phyloP scores from a whole-genome alignment of 2,888 invertebrate genomes.

The Cephus pulcher region DNA sequence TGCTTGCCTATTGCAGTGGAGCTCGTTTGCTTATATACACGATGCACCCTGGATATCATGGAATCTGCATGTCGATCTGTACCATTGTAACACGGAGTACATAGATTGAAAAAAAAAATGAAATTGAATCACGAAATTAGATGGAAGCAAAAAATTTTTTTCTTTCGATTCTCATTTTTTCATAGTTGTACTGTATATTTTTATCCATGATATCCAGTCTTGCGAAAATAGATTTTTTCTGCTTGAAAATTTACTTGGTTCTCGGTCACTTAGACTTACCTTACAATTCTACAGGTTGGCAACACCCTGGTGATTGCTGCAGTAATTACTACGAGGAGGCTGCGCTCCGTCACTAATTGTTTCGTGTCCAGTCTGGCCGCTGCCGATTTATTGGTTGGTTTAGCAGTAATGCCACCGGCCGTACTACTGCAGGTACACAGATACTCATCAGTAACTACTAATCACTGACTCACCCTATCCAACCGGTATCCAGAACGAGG shows the following conservation, averaged over 20 bases:
- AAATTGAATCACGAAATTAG: no score
- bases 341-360: constrained; percentile 94
- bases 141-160: no score
- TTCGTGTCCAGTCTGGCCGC: constrained; percentile 95
- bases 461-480: background rate
- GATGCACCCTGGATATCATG: background rate
- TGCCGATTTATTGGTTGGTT: constrained; percentile 92
- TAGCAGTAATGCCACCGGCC: constrained; percentile 96
- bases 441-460: background rate
- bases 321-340: constrained; percentile 85
- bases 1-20: background rate
- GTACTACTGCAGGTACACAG: constrained; percentile 68
- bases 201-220: background rate
- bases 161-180: background rate
- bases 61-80: background rate
- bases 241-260: background rate
- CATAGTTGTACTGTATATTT: background rate
- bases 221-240: background rate
- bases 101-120: background rate
- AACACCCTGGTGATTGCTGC: constrained; percentile 92
- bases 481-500: background rate
- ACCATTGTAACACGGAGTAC: background rate
- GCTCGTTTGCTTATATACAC: background rate
- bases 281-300: constrained; percentile 70
- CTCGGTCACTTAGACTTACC: background rate